These are phyloP conservation scores for Spodoptera picta DNA, from an alignment of 2,888 invertebrate species.

Conservation along the genomic window DNA sequence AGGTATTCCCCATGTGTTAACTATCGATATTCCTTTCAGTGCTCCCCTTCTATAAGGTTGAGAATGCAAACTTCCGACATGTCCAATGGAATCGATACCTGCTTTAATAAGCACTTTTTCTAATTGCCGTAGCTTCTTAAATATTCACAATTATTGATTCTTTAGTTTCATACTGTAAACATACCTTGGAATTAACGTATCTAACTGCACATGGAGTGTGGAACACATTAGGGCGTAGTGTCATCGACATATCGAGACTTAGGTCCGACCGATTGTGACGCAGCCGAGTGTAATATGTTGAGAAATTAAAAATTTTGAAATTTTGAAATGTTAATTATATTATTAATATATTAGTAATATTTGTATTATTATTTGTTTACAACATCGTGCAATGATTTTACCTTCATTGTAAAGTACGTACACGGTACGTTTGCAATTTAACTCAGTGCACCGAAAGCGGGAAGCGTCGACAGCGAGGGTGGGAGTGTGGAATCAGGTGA, in stretches of 20 bases:
- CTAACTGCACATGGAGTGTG: no score
- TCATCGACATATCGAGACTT: neutral
- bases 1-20: no score
- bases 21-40: no score
- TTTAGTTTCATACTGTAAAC: neutral
- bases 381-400: neutral
- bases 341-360: no score
- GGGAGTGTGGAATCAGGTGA: neutral
- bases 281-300: no score
- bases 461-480: neutral
- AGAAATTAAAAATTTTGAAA: no score
- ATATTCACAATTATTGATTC: conserved; percentile 11
- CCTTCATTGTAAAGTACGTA: neutral
- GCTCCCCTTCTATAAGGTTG: no score
- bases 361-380: no score
- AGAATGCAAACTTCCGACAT: no score
- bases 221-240: neutral
- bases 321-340: no score
- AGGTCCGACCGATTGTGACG: neutral
- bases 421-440: neutral
- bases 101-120: neutral
- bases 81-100: neutral
- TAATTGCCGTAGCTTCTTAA: neutral
- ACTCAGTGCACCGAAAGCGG: neutral
- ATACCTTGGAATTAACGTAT: no score